Percentiles rank a stretch among this genome's conserved stretches.
Evolutionary conservation across 1,140 invertebrate genomes (phyloP).

Genomic region (Leptestheria dahalacensis): DNA sequence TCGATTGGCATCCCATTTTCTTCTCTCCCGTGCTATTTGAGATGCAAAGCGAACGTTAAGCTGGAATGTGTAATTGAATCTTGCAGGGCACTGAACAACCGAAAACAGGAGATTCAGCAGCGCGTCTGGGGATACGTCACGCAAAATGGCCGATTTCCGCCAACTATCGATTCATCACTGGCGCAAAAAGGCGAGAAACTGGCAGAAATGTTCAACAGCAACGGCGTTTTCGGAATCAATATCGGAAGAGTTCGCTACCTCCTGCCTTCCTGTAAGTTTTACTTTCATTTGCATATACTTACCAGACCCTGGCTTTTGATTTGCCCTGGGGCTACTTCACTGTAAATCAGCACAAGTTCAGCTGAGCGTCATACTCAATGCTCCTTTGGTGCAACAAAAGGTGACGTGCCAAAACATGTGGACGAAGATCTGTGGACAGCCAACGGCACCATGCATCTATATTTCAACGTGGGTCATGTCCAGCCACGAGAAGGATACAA

Average conservation of each 20-base stretch:
- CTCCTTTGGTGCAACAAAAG: neutral
- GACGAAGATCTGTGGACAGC: neutral
- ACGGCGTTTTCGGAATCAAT: neutral
- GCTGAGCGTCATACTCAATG: neutral
- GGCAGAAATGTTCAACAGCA: neutral
- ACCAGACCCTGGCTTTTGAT: too few relatives aligned
- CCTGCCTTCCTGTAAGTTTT: neutral
- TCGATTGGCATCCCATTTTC: too few relatives aligned
- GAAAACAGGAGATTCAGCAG: neutral
- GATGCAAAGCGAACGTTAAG: too few relatives aligned
- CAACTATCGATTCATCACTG: neutral
- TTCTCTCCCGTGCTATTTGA: too few relatives aligned
- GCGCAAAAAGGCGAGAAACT: neutral
- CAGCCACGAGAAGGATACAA: slow-evolving; percentile 1
- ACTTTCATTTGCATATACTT: too few relatives aligned
- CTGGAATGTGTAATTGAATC: too few relatives aligned
- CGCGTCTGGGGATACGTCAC: neutral
- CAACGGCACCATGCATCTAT: neutral
- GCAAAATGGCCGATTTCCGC: neutral
- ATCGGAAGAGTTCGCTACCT: neutral
- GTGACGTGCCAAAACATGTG: slow-evolving; percentile 1
- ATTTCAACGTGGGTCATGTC: neutral
- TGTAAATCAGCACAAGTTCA: too few relatives aligned
- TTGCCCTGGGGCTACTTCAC: too few relatives aligned
- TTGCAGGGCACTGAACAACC: neutral